phyloP scores from a whole-genome alignment of 2,888 invertebrate species.

The Rotaria sp. region DNA sequence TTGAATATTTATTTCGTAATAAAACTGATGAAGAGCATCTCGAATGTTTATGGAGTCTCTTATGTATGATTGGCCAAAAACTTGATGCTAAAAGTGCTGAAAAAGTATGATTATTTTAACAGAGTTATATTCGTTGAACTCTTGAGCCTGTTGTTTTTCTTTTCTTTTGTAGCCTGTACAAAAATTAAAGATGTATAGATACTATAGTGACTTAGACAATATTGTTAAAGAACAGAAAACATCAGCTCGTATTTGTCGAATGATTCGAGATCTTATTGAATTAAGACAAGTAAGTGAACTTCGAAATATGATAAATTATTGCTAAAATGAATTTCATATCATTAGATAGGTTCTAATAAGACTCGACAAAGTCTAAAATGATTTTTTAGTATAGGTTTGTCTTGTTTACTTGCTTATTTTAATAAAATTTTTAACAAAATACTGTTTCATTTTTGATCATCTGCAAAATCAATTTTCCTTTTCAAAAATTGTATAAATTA shows the following conservation, averaged over 20 bases:
- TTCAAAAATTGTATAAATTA: no score
- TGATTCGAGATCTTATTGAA: constrained; percentile 85
- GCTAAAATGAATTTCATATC: no score
- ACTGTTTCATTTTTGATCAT: no score
- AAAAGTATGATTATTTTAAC: background rate
- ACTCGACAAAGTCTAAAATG: no score
- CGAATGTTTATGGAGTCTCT: constrained; percentile 81
- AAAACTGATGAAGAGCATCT: constrained; percentile 75
- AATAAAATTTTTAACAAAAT: no score
- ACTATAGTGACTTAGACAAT: constrained; percentile 57
- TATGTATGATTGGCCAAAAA: constrained; percentile 81
- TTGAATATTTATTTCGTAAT: constrained; percentile 68
- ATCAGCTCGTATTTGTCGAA: constrained; percentile 61
- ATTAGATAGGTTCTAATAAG: no score
- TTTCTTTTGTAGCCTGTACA: background rate
- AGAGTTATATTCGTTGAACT: no score
- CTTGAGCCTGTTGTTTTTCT: no score
- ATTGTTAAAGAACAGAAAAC: constrained; percentile 63
- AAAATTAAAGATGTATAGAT: constrained; percentile 48
- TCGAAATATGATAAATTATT: no score
- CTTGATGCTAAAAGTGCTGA: constrained; percentile 60
- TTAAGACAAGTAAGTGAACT: constrained; percentile 65
- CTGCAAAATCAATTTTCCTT: no score
- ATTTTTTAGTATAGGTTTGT: no score
- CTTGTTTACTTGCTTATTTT: no score